Base-by-base conservation (phyloP, 2,113 vertebrate species). In the Vimba vimba region DNA sequence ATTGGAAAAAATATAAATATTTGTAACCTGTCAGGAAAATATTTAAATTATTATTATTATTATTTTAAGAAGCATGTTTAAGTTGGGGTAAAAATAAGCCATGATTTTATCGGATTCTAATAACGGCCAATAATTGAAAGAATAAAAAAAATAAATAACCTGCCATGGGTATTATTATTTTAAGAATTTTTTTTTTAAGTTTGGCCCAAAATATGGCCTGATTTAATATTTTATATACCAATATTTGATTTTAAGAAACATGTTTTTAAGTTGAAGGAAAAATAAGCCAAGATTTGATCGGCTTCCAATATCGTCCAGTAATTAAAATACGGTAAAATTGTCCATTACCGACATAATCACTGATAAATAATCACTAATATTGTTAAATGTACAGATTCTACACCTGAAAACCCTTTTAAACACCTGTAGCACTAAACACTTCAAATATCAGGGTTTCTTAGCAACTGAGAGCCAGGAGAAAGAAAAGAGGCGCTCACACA, bases 401-500 rank as follows among this genome's bases (percentile, higher is more conserved):
- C 23, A 15, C 43, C 43, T 75, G 45, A 25, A 57, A 21, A 33
- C 9, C 19, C 27, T 23, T 78, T 57, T 33, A 33, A 69, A 36
- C 30, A 68, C 66, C 30, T 36, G 66, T 68, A 69, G 66, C 19
- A 4, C 19, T 9, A 23, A 39, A 71, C 17, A 36, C 68, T 69
- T 69, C 68, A 71, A 39, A 23, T 36, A 23, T 10, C 30, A 30
- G 50, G 17, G 50, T 77, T 77, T 77, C 75, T 77, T 23, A 33
- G 75, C 27, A 36, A 57, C 75, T 77, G 25, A 76, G 45, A 75
- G 13, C 12, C n/a, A 4, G n/a, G 74, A 1, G 74, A 27, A 52
- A 19, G 75, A 57, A 45, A 17, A 76, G 74, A 77, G 74, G 25
- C 27, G 74, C 47, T 77, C 75, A 77, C 17, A 77, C 73, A 11